Evolutionary conservation across 2,113 vertebrate species (phyloP).

Genomic region (Pterocles orientalis): DNA sequence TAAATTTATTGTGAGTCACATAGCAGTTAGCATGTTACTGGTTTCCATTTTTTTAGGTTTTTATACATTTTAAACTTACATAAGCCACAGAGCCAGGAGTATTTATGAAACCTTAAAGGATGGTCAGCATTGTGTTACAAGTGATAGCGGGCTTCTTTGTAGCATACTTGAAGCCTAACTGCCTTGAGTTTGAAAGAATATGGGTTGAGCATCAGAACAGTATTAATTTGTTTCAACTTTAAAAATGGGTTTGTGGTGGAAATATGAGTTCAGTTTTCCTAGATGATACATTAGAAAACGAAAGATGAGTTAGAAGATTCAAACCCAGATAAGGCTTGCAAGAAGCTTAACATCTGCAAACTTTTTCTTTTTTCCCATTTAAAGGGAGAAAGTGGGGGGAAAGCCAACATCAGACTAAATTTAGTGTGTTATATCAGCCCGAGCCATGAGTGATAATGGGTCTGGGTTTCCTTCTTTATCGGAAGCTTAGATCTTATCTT

Average conservation of each 20-base stretch:
- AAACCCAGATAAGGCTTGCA: background rate
- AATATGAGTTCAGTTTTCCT: background rate
- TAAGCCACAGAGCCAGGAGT: background rate
- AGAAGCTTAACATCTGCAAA: background rate
- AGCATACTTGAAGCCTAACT: background rate
- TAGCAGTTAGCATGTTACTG: background rate
- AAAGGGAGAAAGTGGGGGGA: background rate
- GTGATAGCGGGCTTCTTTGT: background rate
- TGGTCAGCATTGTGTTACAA: background rate
- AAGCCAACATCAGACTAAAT: background rate
- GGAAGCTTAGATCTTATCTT: background rate
- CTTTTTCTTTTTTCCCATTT: background rate
- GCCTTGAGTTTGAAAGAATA: background rate
- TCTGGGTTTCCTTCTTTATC: background rate
- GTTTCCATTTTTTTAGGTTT: background rate
- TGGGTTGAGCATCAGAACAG: background rate
- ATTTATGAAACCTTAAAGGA: background rate
- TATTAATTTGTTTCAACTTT: background rate
- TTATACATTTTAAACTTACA: fast-evolving
- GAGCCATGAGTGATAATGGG: background rate
- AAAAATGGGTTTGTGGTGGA: background rate
- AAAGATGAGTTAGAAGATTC: background rate
- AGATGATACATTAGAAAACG: background rate
- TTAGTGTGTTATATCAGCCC: background rate
- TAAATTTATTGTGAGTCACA: background rate